Base-by-base conservation (phyloP, 2,888 invertebrate species). In the Ecdyonurus torrentis region DNA sequence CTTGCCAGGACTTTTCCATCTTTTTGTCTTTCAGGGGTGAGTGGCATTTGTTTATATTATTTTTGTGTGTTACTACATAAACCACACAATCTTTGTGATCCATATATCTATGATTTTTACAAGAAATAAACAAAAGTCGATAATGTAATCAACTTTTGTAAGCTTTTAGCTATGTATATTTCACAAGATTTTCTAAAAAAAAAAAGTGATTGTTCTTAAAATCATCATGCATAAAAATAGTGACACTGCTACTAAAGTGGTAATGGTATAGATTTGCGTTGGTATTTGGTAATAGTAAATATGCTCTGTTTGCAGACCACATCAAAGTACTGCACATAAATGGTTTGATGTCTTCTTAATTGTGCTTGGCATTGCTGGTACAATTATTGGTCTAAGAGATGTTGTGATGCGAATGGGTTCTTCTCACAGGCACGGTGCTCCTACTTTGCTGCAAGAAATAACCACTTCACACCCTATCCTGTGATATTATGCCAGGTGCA, bases 1-100 rank as follows among this genome's bases (percentile, higher is more conserved):
- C 22, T 67, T 77, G 37, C 76, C 76, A 1, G 76, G 73, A 15
- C 24, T 73, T 10, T 76, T 75, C 66, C 76, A 76, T 68, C 64
- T 74, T 65, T 66, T 68, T 37, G 69, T 75, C 25, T 73, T 71
- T 66, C 70, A 67, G 66, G 71, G 71, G 74, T 74, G 65, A 67
- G 71, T 67, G 69, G 2, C 69, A 69, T 19, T 71, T 70, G 63
- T 69, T 72, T 61, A 64, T 73, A 18, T 73, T 63, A 10, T 24
- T 19, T 63, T 62, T 63, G 18, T 1, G 18, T 25, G 10, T 63
- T n/a, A 20, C 2, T 15, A 37, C 10, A n/a, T 18, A 19, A 60
- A 60, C 15, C 15, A 23, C 23, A 60, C 18, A 2, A 25, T 1
- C 1, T 60, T 22, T 23, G 25, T 53, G 20, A 20, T 52, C 25